phyloP scores from a whole-genome alignment of 2,888 invertebrate genomes.

The Sepiola atlantica region DNA sequence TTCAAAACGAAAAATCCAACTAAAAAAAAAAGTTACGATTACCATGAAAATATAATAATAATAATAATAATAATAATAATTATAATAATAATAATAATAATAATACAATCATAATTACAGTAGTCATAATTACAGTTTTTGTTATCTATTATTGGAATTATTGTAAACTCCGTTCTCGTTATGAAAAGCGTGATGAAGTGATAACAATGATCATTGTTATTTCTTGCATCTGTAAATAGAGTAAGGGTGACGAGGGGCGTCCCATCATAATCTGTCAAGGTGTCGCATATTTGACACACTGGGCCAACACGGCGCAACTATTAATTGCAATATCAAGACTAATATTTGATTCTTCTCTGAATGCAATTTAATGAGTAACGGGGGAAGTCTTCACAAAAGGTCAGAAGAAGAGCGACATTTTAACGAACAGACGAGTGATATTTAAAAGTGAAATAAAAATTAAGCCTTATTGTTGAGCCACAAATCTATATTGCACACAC shows the following conservation, averaged over 20 bases:
- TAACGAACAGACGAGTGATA: neutral
- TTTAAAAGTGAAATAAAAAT: neutral
- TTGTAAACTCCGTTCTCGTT: too few species aligned
- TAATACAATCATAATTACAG: too few species aligned
- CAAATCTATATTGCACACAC: neutral
- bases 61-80: too few species aligned
- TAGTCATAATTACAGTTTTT: too few species aligned
- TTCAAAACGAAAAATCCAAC: too few species aligned
- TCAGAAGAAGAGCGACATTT: neutral
- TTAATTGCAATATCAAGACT: slow-evolving; percentile 20
- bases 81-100: too few species aligned
- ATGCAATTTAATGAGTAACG: slow-evolving; percentile 9
- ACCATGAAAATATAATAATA: too few species aligned
- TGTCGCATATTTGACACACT: neutral
- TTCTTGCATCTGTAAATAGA: neutral
- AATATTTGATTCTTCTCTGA: neutral
- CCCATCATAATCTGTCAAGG: neutral
- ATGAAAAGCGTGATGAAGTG: too few species aligned
- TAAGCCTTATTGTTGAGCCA: neutral
- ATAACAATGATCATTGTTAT: neutral
- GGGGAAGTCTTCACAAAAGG: neutral
- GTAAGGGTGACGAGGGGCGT: neutral
- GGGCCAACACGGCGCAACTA: neutral
- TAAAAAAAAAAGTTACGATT: too few species aligned
- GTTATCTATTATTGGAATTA: too few species aligned